Base-by-base conservation (phyloP, 2,888 invertebrate species). In the Syritta pipiens region DNA sequence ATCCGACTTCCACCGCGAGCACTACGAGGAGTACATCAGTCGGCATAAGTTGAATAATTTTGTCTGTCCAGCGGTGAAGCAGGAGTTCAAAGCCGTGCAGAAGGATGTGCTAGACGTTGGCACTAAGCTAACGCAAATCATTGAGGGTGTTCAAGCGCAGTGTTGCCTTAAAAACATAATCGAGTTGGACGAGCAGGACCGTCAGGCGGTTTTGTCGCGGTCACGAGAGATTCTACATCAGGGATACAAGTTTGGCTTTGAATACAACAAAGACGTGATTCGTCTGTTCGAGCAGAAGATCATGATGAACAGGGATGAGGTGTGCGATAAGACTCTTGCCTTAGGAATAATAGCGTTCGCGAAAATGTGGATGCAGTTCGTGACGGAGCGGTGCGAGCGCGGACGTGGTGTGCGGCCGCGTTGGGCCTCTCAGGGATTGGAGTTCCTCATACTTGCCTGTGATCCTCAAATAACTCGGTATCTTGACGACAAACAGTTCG, bases 401-500 rank as follows among this genome's bases (percentile, higher is more conserved):
- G 95, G 95, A 0, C 90, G 95, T 3, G 96, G 96, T 0, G 90
- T 94, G 82, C 89, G 95, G 17, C 96, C 96, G 0, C 90, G 96
- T 85, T 97, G 97, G 97, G 96, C 97, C 2, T 93, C 93, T 85
- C 96, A 96, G 86, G 97, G 97, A 0, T 86, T 97, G 57, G 97
- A 97, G 85, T 97, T 96, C 87, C 90, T 97, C 1, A 93, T 95
- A 88, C 90, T 94, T 37, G 95, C 95, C 0, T 96, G 95, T 85
- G 96, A 97, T 85, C 96, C 96, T 0, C 91, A 93, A 82, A 94
- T 96, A 84, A 94, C 96, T 0, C 92, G 92, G 82, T 92, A 93
- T 86, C 89, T 97, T 42, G 91, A 92, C 14, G 94, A 96, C 37
- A 90, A 91, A 19, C 94, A 96, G 84, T 97, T 97, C 86, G 93